Base-by-base conservation (phyloP, 2,113 vertebrate species). In the Labeo rohita region DNA sequence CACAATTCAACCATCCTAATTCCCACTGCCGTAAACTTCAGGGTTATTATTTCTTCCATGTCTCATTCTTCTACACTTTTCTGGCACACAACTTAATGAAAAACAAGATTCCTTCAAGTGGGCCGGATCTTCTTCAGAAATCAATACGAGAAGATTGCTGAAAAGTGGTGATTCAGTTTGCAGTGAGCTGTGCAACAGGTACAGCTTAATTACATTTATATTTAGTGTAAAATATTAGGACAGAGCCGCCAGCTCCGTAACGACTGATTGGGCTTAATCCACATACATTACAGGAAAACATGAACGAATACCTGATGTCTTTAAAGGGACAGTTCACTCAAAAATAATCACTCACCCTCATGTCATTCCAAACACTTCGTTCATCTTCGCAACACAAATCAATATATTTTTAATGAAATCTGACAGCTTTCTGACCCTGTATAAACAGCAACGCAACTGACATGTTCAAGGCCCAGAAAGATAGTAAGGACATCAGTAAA, bases 61-160 rank as follows among this genome's bases (percentile, higher is more conserved):
- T 56, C 50, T 74, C 50, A 84, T 84, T 79, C 74, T 52, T 66
- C 56, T 18, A 80, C n/a, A 72, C 66, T 16, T 80, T 77, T 85
- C 70, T 79, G 80, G 72, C 81, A 84, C 78, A 77, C 23, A 68
- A 84, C 80, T n/a, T 80, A 86, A 84, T 86, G 84, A 86, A 89
- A 87, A 86, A 80, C 74, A 82, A 78, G 61, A 76, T 86, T 84
- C 63, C 82, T 87, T 79, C 78, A 83, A 87, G 83, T 52, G 59
- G 70, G 59, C 66, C 39, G 75, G 84, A 80, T 88, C 84, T 83
- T 87, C 87, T 85, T 63, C 85, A 73, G 85, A 84, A 89, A 90
- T 90, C 87, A 82, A 88, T 88, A 88, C 23, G 73, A 85, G 85
- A 79, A 85, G 82, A 86, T 85, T 86, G 83, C 78, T n/a, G 28